phyloP scores from a whole-genome alignment of 2,113 vertebrate species.

The Acanthisitta chloris region DNA sequence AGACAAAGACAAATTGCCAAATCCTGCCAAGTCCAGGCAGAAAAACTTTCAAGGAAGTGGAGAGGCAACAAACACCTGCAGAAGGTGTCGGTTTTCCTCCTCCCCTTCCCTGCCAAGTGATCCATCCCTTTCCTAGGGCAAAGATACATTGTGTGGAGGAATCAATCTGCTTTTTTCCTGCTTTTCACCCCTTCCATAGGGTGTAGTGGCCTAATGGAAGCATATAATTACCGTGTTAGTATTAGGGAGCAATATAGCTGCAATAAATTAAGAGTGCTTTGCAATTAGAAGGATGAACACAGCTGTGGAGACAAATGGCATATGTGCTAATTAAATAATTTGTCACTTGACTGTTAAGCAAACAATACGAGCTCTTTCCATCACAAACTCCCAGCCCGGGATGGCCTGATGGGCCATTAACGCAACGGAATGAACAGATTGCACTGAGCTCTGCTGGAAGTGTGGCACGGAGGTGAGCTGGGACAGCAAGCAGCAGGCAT shows the following conservation, averaged over 20 bases:
- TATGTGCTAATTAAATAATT: slow-evolving; percentile 86
- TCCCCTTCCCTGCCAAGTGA: not conserved
- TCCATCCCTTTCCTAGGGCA: not conserved
- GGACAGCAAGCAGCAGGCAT: no score
- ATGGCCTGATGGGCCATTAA: slow-evolving; percentile 64
- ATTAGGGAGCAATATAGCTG: slow-evolving; percentile 66
- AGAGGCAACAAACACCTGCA: not conserved
- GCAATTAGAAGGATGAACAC: slow-evolving; percentile 79
- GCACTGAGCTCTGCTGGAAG: no score
- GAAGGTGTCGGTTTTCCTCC: not conserved
- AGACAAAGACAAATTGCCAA: not conserved
- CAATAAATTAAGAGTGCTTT: slow-evolving; percentile 75
- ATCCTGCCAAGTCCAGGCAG: not conserved
- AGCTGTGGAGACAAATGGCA: slow-evolving; percentile 76
- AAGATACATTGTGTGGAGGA: slow-evolving; percentile 2
- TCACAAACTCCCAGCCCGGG: slow-evolving; percentile 55
- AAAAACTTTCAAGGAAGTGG: not conserved
- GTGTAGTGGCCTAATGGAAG: slow-evolving; percentile 41
- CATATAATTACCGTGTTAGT: slow-evolving; percentile 71
- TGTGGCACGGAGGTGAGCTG: no score
- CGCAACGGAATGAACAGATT: slow-evolving; percentile 40
- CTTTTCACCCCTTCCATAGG: not conserved
- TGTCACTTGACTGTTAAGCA: slow-evolving; percentile 81
- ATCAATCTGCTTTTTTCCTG: not conserved
- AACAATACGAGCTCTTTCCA: slow-evolving; percentile 77